Base-by-base conservation (phyloP, 1,140 invertebrate species). In the Ericerus pela region DNA sequence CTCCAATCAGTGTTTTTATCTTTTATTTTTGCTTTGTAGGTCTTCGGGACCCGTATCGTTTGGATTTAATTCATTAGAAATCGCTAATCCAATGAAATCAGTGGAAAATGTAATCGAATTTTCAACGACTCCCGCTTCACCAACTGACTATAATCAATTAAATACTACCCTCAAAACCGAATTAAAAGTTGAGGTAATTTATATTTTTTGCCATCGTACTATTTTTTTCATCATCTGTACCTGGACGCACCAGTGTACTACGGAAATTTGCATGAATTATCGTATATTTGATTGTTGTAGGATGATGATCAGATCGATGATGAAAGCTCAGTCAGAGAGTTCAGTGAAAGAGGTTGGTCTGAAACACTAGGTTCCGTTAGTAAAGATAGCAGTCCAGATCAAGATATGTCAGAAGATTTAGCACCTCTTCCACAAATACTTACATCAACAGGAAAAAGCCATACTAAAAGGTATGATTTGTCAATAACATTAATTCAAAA, bases 11-110 rank as follows among this genome's bases (percentile, higher is more conserved):
- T n/a, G n/a, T n/a, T n/a, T n/a, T n/a, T n/a, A n/a, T n/a, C n/a
- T n/a, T n/a, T n/a, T n/a, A n/a, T n/a, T n/a, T n/a, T n/a, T n/a
- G n/a, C n/a, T n/a, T n/a, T n/a, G 26, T 24, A 74, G 81, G 52
- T 85, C 79, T 64, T 83, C 79, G 60, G 88, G 84, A 54, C 88
- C 87, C 11, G 77, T 88, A 54, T 91, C 87, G 26, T 89, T 87
- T 70, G 88, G 88, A 11, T 90, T 90, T 67, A 80, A 84, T 38
- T 90, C 86, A 29, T 71, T 91, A 57, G 88, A 91, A 65, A 77
- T n/a, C n/a, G 70, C 70, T 31, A 69, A 70, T 56, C 65, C 67
- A 0, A 18, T 54, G 0, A 57, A 61, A 31, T 68, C 68, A 52
- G 64, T 64, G 26, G 62, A 67, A 26, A 74, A 68, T 62, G 64